phyloP scores from a whole-genome alignment of 2,888 invertebrate genomes.

The Maniola hyperantus region DNA sequence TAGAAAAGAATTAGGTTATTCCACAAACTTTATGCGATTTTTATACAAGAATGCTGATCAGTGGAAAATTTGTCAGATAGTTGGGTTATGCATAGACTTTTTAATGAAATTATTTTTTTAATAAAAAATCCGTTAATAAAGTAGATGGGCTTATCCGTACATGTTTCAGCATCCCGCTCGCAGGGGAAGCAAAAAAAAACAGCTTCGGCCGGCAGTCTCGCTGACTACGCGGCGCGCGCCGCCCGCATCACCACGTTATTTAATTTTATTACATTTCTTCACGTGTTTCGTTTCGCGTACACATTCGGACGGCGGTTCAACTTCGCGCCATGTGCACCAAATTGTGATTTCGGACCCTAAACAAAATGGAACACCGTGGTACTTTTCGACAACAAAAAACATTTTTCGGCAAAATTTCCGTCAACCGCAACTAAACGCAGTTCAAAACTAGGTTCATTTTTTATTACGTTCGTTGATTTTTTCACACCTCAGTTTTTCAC shows the following conservation, averaged over 20 bases:
- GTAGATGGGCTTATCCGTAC: slow-evolving; percentile 43
- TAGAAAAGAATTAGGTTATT: background rate
- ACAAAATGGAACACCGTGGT: slow-evolving; percentile 64
- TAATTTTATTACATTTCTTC: slow-evolving; percentile 67
- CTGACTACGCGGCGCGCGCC: slow-evolving; percentile 73
- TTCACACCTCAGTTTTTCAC: slow-evolving; percentile 45
- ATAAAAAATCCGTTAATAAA: slow-evolving; percentile 41
- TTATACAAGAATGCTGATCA: background rate
- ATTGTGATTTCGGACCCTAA: slow-evolving; percentile 76
- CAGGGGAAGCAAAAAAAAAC: slow-evolving; percentile 73
- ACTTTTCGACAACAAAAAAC: slow-evolving; percentile 61
- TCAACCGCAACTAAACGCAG: slow-evolving; percentile 74
- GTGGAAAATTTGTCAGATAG: background rate
- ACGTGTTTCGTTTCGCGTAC: slow-evolving; percentile 82
- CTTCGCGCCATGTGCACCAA: slow-evolving; percentile 70
- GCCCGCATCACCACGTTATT: slow-evolving; percentile 73
- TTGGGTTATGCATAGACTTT: background rate
- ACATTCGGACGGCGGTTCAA: slow-evolving; percentile 73
- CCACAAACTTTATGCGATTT: background rate
- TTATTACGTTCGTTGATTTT: slow-evolving; percentile 43
- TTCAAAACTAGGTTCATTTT: slow-evolving; percentile 71
- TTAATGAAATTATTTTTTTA: background rate
- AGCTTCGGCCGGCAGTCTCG: slow-evolving; percentile 64
- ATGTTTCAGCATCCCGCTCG: slow-evolving; percentile 68
- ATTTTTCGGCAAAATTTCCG: slow-evolving; percentile 59